Percentiles rank a stretch among this genome's conserved stretches.
Evolutionary conservation across 1,140 invertebrate species (phyloP).

Genomic region (Aphis craccivora): DNA sequence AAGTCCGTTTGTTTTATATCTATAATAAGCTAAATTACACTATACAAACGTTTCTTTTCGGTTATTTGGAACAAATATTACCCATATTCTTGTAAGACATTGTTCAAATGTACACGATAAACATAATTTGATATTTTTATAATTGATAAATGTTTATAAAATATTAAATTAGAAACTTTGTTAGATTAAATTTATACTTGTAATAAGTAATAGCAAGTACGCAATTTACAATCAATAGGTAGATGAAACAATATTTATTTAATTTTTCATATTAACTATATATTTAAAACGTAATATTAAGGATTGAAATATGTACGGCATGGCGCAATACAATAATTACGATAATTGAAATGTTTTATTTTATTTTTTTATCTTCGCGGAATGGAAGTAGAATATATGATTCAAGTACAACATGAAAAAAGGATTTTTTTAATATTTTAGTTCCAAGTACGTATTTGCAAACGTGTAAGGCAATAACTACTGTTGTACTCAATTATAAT

Average conservation of each 20-base stretch:
- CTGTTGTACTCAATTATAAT: neutral
- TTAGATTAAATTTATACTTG: neutral
- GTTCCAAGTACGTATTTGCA: neutral
- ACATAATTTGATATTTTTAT: neutral
- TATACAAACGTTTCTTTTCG: neutral
- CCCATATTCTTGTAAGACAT: neutral
- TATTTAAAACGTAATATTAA: neutral
- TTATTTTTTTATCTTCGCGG: too few relatives aligned
- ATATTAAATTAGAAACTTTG: neutral
- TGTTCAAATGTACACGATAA: neutral
- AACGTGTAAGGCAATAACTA: neutral
- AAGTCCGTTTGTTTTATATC: neutral
- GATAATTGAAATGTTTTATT: neutral
- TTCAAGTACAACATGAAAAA: neutral
- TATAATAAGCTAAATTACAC: neutral
- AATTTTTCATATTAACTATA: neutral
- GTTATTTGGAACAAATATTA: neutral
- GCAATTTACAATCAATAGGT: neutral
- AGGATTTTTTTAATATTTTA: neutral
- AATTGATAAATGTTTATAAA: neutral
- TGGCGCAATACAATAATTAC: neutral
- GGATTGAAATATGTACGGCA: neutral
- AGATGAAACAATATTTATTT: neutral
- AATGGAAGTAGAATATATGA: neutral
- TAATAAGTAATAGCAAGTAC: neutral